Evolutionary conservation across 2,888 invertebrate genomes (phyloP), one percentile per base, ranked within the genome.

Genomic region (Acanthosoma haemorrhoidale): DNA sequence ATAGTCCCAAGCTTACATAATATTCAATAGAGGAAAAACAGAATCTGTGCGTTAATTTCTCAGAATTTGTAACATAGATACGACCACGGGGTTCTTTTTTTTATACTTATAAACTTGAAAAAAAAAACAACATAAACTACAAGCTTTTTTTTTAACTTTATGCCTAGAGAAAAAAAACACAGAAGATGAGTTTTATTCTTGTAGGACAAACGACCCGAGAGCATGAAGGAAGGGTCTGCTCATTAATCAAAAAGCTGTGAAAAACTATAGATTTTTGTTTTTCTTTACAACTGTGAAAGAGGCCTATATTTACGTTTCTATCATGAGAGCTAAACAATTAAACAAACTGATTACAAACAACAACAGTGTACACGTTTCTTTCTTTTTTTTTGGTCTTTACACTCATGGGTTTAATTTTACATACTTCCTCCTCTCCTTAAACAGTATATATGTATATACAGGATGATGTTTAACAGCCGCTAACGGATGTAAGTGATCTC

Each of bases 341-440:
- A 61, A 61, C 61, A 61, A 36, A 34, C 16, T 18, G 36, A 34
- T 21, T 16, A 61, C 36, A 38, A 61, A 61, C 61, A 61, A 36
- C 61, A 61, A 61, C 61, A 61, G 32, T 61, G 21, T 61, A 61
- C 61, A 61, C 25, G 51, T 36, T 36, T 61, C 61, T 36, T 32
- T 59, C 36, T 61, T 61, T 36, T 51, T 21, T 51, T 51, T n/a
- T n/a, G n/a, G n/a, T n/a, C n/a, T n/a, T 51, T 25, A 51, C 51
- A 25, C 16, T 36, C 34, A 61, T 13, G 34, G 34, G 61, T 61
- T 31, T 61, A 61, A 38, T 61, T 61, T 61, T 61, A 61, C 61
- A 36, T 61, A 16, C 38, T 36, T 38, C 32, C 34, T 61, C 61
- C 61, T 34, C 61, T 36, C 11, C 16, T 15, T 31, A 58, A 58